Conservation (phyloP, 1,140 invertebrate genomes). For the Cyclina sinensis region DNA sequence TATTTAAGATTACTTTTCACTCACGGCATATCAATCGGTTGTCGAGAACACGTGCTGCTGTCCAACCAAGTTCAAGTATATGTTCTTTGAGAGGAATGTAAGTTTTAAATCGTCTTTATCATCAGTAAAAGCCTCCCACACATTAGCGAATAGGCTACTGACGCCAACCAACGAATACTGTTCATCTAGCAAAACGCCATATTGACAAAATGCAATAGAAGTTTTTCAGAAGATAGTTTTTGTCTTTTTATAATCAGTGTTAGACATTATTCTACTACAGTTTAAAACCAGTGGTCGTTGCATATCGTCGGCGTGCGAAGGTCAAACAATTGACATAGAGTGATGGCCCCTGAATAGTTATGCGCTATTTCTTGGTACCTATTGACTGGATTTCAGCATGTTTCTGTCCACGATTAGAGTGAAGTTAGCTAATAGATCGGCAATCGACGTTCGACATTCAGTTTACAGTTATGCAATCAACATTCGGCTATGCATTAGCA, state of each 20-base stretch:
- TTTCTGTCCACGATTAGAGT: constrained; percentile 13
- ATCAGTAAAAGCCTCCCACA: constrained; percentile 32
- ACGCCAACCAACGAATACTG: constrained; percentile 27
- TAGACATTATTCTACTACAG: constrained; percentile 21
- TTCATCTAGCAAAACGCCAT: constrained; percentile 28
- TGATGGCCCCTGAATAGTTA: too few species aligned
- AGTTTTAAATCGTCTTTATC: constrained; percentile 29
- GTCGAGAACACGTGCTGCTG: constrained; percentile 31
- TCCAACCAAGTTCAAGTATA: constrained; percentile 34
- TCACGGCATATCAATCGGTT: constrained; percentile 31
- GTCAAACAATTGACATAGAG: constrained; percentile 33
- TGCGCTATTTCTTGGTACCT: too few species aligned
- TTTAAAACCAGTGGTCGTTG: constrained; percentile 33
- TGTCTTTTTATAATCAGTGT: constrained; percentile 18
- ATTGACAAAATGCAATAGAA: too few species aligned
- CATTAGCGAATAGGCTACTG: constrained; percentile 32
- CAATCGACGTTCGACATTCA: too few species aligned
- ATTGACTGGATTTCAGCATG: too few species aligned
- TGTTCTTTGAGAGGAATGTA: constrained; percentile 18
- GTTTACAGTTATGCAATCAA: too few species aligned
- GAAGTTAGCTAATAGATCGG: too few species aligned
- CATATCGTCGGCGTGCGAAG: constrained; percentile 18
- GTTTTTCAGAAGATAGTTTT: constrained; percentile 30
- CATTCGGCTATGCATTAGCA: too few species aligned
- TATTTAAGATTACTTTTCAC: constrained; percentile 24